Evolutionary conservation across 92 coral and sea anemone genomes (phyloP).

Genomic region (Parazoanthus darwini): DNA sequence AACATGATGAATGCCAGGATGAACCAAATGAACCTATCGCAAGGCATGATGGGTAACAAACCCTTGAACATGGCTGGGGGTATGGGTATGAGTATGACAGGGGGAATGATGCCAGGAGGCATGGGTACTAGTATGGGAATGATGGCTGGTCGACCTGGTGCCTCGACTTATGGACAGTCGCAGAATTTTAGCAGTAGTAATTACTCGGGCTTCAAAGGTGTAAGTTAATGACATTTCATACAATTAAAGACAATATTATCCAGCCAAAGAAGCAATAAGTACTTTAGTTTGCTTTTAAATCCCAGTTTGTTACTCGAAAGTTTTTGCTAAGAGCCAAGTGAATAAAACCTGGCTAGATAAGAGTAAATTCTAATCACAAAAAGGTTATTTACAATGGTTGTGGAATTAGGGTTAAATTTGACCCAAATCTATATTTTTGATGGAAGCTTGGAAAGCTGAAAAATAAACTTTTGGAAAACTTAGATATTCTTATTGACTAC

Average conservation of each 20-base stretch:
- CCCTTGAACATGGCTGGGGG: conserved; percentile 60
- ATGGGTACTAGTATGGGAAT: conserved; percentile 43
- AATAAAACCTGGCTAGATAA: neutral
- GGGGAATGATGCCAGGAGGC: conserved; percentile 30
- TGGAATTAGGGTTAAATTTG: neutral
- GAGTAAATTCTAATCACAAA: neutral
- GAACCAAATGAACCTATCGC: conserved; percentile 71
- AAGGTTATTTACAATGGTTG: neutral
- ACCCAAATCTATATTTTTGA: conserved; percentile 1
- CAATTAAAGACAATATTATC: neutral
- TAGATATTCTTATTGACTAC: neutral
- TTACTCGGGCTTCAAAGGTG: conserved; percentile 75
- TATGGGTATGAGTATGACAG: conserved; percentile 51
- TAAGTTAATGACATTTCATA: conserved; percentile 58
- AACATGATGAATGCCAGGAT: conserved; percentile 62
- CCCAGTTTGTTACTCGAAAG: neutral
- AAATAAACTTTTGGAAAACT: neutral
- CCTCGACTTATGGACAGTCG: conserved; percentile 62
- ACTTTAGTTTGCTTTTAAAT: neutral
- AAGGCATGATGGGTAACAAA: conserved; percentile 48
- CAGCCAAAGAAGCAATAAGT: neutral
- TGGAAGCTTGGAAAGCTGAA: neutral
- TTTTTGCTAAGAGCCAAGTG: neutral
- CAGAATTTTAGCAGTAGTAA: conserved; percentile 66
- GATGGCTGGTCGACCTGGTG: conserved; percentile 55